Base-by-base conservation (phyloP, 2,113 vertebrate species). In the Nothoprocta perdicaria region DNA sequence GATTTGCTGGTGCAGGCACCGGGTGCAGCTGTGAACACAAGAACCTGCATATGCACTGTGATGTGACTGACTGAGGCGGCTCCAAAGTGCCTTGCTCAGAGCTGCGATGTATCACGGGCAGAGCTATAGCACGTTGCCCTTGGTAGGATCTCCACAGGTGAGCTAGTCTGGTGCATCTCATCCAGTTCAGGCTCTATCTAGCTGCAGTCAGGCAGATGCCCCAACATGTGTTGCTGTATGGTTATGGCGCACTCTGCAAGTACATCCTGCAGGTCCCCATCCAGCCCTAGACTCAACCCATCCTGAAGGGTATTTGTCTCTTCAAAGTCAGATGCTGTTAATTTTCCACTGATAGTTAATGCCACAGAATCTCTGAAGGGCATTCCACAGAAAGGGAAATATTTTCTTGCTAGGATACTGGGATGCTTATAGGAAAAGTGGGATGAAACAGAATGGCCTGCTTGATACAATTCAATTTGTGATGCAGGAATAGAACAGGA, bases 31-130 rank as follows among this genome's bases (percentile, higher is more conserved):
- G 1, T 22, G 55, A 84, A 65, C 67, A 63, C 55, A 43, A 53
- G 40, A 72, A 14, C 18, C 33, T 3, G 8, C 1, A 0, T 19
- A 22, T 31, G 55, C 4, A 1, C 24, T 0, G 2, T 7, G n/a
- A n/a, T 17, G 52, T 46, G 61, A 50, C 19, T 57, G 80, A 86
- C 3, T 3, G 43, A 58, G 45, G 46, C 55, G 66, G 38, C 68
- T 83, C 76, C 53, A 60, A 82, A 40, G 43, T 35, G 82, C 41
- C 46, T 33, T 23, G 27, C 53, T 73, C 46, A 50, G 41, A 80
- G 69, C 31, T 43, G 38, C 69, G 22, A 57, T 68, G 31, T 48
- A 78, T 27, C 48, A 57, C 21, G 43, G 85, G 23, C 48, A 65
- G 63, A 66, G 12, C 10, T 65, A 0, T 5, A 57, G 45, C 10